Percentiles rank a stretch among this genome's conserved stretches.
phyloP scores from a whole-genome alignment of 1,140 invertebrate genomes.

The Zaprionus camerounensis region DNA sequence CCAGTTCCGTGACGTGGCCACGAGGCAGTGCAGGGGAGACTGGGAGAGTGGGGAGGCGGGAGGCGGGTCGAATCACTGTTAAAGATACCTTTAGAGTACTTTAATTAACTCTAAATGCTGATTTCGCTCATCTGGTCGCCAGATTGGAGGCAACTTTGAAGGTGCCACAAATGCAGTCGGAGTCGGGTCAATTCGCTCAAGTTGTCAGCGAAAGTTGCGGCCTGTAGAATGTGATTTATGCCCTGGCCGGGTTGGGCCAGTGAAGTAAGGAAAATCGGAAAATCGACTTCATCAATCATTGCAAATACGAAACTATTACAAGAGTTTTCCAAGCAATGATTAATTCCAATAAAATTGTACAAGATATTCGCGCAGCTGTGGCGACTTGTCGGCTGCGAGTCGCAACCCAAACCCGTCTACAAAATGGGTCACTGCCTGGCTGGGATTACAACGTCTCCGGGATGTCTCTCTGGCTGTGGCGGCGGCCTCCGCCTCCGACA shows the following conservation, averaged over 20 bases:
- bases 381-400: background rate
- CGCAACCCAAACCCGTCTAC: constrained; percentile 5
- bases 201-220: constrained; percentile 58
- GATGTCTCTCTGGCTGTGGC: constrained; percentile 62
- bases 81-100: constrained; percentile 35
- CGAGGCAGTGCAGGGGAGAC: background rate
- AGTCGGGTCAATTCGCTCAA: constrained; percentile 42
- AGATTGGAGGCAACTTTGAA: constrained; percentile 13
- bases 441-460: constrained; percentile 75
- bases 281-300: constrained; percentile 69
- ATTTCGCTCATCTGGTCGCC: constrained; percentile 11
- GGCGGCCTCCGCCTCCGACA: constrained; percentile 23
- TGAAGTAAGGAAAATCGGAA: background rate
- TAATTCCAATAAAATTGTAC: constrained; percentile 79
- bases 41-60: background rate
- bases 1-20: no score
- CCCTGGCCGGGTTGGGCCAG: constrained; percentile 9
- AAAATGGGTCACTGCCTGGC: constrained; percentile 68
- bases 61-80: background rate
- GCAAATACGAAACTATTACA: constrained; percentile 44
- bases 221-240: constrained; percentile 45
- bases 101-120: constrained; percentile 56
- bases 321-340: constrained; percentile 62
- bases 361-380: constrained; percentile 44
- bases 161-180: background rate